Base-by-base conservation (phyloP, 1,140 invertebrate genomes). In the Lepidostoma basale region DNA sequence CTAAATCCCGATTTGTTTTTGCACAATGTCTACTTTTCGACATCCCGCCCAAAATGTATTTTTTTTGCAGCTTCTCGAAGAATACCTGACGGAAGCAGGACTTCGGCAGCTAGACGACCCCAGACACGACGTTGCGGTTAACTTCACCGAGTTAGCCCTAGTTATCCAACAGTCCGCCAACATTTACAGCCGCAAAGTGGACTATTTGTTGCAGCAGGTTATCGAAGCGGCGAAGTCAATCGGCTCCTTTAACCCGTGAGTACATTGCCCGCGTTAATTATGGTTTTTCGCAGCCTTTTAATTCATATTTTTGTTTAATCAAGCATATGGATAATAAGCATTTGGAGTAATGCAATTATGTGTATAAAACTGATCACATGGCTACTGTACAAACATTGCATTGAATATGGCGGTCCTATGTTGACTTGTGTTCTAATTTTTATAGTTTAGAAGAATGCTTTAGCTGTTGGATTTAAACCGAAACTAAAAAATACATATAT, bases 71-170 rank as follows among this genome's bases (percentile, higher is more conserved):
- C 75, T 83, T 69, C 72, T 83, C 70, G 79, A 81, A 75, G 80
- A 81, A 69, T 83, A 83, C 76, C 75, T 83, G 74, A 80, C 79
- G 65, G 80, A 83, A 76, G 79, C 79, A 62, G 80, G 79, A 9
- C 76, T 81, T 12, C 77, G 76, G 47, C 79, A 78, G 16, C 74
- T 82, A 26, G 77, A 79, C 9, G 75, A 74, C 9, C 25, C 72
- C 69, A n/a, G 75, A 71, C 59, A 64, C 5, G 72, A 60, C 33
- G 69, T 59, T 23, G 16, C 28, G 18, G 77, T 77, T 28, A 81
- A 83, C 74, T 83, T 80, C 74, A 73, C 77, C 0, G 78, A 83
- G 75, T 70, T 81, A 44, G 80, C 80, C 8, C 67, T 82, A 30
- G 59, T 83, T 62, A 67, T 83, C 70, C 79, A 82, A 74, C 77